Base-by-base conservation (phyloP, 2,113 vertebrate species). In the Neogale vison region DNA sequence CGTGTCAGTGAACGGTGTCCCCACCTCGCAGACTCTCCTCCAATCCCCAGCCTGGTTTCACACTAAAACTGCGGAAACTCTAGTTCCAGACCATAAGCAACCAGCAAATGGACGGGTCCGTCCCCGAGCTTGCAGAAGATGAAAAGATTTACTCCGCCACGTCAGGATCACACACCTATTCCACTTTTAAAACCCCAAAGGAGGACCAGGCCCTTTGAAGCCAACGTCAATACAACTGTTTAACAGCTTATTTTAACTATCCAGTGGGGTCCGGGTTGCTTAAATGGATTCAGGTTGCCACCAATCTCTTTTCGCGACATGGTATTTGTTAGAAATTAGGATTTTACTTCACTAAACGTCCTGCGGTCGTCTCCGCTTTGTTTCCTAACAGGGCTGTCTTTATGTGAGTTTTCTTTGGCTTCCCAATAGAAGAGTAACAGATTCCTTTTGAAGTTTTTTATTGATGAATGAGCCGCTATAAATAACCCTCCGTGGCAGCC, bases 391-490 rank as follows among this genome's bases (percentile, higher is more conserved):
- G 98, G 98, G 97, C 98, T 97, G 97, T 98, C 98, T 98, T 98
- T 98, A 96, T 97, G 98, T 97, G 98, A 97, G 98, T 99, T 99
- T 98, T 98, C 98, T 98, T 98, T 99, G 98, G 98, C 98, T 98
- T 98, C 97, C 98, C 98, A 97, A 98, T 97, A 98, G 98, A 99
- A 99, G 98, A 97, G 97, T 93, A 98, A 98, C 97, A 98, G 98
- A 98, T 98, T 98, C 98, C 98, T 98, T 99, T 99, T 98, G 99
- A 99, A 99, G 99, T 98, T 98, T 98, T 98, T 98, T 98, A 99
- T 98, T 99, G 99, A 99, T 98, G 98, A 99, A 98, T 98, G 98
- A 98, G 98, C 98, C 95, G 98, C 98, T 99, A 99, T 99, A 99
- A 99, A 99, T 99, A 99, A 98, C 98, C 98, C 97, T 98, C 87